These are phyloP conservation scores for Mallotus villosus DNA, from an alignment of 2,797 vertebrate genomes.

Conservation along the genomic window DNA sequence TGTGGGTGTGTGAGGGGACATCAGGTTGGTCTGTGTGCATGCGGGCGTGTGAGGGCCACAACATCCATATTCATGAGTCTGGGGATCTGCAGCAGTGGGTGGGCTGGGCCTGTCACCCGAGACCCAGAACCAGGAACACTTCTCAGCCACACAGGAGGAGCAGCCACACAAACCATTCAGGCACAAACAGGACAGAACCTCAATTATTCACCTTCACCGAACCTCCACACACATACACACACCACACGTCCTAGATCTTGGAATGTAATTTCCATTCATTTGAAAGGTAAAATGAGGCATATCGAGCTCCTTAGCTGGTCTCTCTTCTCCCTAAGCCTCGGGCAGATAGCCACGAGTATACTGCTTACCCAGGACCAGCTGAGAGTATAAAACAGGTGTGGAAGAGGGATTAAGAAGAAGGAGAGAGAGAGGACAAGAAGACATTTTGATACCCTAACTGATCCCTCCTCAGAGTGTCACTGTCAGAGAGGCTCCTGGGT, in stretches of 20 bases:
- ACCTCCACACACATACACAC: slow-evolving; percentile 4
- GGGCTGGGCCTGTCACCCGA: not conserved
- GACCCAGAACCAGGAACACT: not conserved
- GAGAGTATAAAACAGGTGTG: not conserved
- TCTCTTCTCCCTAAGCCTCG: not conserved
- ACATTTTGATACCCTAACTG: not conserved
- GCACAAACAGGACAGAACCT: slow-evolving; percentile 7
- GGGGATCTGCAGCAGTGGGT: not conserved
- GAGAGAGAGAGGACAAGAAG: not conserved
- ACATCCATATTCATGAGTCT: slow-evolving; percentile 29
- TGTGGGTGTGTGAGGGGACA: not conserved
- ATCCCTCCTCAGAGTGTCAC: not conserved
- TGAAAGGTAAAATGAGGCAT: not conserved
- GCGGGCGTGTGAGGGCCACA: not conserved
- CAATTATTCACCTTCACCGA: slow-evolving; percentile 17
- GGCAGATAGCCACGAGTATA: not conserved
- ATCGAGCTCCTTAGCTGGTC: not conserved
- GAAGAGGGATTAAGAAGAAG: not conserved
- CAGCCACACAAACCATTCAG: not conserved
- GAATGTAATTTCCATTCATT: not conserved
- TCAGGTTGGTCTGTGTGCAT: not conserved
- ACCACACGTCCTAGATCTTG: not conserved
- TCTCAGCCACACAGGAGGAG: not conserved
- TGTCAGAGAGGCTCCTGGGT: slow-evolving; percentile 2
- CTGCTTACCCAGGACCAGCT: not conserved